Percentiles rank a stretch among this genome's conserved stretches.
Evolutionary conservation across 2,888 invertebrate species (phyloP).

Genomic region (Nemoura dubitans): DNA sequence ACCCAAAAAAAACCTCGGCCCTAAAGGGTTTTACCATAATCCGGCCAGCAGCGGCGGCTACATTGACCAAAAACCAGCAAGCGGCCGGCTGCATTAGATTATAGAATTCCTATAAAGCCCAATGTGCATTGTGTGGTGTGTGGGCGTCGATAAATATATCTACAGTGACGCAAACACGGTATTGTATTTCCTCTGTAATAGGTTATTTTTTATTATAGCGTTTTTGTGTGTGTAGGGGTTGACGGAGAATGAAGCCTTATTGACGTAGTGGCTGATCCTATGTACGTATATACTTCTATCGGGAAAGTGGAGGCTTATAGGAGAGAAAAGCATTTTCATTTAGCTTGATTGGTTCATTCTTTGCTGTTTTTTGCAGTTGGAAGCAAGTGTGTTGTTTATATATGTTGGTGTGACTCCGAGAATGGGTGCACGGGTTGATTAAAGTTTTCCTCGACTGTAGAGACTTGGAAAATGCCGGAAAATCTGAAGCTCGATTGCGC

Average conservation of each 20-base stretch:
- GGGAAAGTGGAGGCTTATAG: not conserved
- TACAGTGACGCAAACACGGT: not conserved
- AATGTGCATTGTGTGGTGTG: not conserved
- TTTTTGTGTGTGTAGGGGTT: not conserved
- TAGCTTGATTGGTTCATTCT: not conserved
- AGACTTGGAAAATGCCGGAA: too few relatives aligned
- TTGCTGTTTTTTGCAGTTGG: not conserved
- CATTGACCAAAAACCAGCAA: not conserved
- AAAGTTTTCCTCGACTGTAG: too few relatives aligned
- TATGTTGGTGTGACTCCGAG: not conserved
- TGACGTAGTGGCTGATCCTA: not conserved
- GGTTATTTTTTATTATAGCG: not conserved
- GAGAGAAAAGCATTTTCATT: not conserved
- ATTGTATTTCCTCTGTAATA: not conserved
- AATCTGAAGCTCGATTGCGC: too few relatives aligned
- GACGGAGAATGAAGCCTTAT: not conserved
- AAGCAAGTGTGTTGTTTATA: not conserved
- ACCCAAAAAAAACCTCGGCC: not conserved
- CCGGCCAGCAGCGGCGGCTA: not conserved
- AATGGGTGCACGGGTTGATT: too few relatives aligned
- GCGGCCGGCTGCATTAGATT: not conserved
- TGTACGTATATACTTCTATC: not conserved
- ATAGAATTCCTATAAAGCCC: conserved; percentile 12
- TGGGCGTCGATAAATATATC: not conserved
- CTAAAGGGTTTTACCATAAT: not conserved